These are phyloP conservation scores for Hanleya hanleyi DNA, from an alignment of 2,888 invertebrate species.

Conservation along the genomic window DNA sequence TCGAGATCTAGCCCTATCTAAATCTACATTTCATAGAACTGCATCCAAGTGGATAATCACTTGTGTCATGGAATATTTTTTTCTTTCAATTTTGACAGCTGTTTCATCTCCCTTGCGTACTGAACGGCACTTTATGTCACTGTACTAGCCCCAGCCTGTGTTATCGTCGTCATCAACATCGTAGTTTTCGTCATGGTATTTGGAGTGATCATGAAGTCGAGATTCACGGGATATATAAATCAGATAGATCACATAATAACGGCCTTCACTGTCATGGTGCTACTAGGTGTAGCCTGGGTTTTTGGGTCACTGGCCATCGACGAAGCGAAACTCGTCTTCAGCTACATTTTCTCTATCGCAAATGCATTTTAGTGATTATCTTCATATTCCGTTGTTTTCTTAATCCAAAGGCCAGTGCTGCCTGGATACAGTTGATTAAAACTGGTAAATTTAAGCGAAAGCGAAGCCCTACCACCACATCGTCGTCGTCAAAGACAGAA, in stretches of 20 bases:
- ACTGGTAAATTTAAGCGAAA: slow-evolving; percentile 62
- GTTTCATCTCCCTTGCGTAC: slow-evolving; percentile 72
- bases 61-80: too few relatives aligned
- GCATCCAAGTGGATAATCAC: too few relatives aligned
- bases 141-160: slow-evolving; percentile 73
- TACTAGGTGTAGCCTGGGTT: slow-evolving; percentile 69
- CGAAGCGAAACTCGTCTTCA: slow-evolving; percentile 62
- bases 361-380: slow-evolving; percentile 49
- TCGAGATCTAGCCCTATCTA: too few relatives aligned
- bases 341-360: slow-evolving; percentile 61
- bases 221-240: slow-evolving; percentile 49
- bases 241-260: slow-evolving; percentile 17
- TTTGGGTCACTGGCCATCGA: slow-evolving; percentile 66
- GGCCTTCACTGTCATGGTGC: slow-evolving; percentile 66
- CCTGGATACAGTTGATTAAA: slow-evolving; percentile 62
- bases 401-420: slow-evolving; percentile 61
- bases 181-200: slow-evolving; percentile 72
- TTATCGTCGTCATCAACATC: slow-evolving; percentile 73
- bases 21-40: too few relatives aligned
- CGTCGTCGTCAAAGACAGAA: background rate
- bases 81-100: too few relatives aligned
- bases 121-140: slow-evolving; percentile 72
- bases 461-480: slow-evolving; percentile 44
- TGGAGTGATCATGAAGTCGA: slow-evolving; percentile 60
- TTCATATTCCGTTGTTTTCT: slow-evolving; percentile 65